Base-by-base conservation (phyloP, 2,797 vertebrate genomes). In the Pangasius sanitwongsei region DNA sequence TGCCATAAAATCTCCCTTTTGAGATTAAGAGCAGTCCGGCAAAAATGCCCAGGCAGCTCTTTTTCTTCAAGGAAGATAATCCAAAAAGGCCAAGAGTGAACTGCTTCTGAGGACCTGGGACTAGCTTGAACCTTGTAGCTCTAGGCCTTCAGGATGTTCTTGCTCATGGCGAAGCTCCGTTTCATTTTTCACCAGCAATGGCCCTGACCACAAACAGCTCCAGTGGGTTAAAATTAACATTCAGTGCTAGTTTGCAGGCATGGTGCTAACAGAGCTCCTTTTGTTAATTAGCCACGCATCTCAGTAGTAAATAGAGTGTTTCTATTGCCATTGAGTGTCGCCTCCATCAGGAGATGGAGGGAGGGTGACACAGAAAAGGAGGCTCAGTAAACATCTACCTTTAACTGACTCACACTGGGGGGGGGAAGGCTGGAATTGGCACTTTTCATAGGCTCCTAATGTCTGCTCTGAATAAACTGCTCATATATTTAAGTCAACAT, bases 211-310 rank as follows among this genome's bases (percentile, higher is more conserved):
- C 50, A 92, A 92, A 90, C 92, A 87, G 89, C 88, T 91, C 55
- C 41, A 90, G 87, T 90, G 83, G 92, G 89, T 92, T 93, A 80
- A 92, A 93, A 96, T 95, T 94, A 94, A 94, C 94, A 95, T 95
- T 95, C 94, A 92, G 93, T 77, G 89, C 93, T 94, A 93, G 95
- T 94, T 91, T 89, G 78, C 87, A 89, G 92, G 92, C 92, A 90
- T 78, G 84, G 90, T 85, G 93, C 93, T 93, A 95, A 96, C 94
- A 95, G 92, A 93, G 93, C 93, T n/a, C 93, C 95, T 96, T 95
- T 95, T 96, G 95, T 95, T 94, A 94, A 96, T 96, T 96, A 95
- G 95, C 94, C 92, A 95, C 93, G 94, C 94, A 94, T 95, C 93
- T 94, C 94, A 94, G 93, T 89, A 83, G 92, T 92, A 95, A 95